Evolutionary conservation across 2,888 invertebrate genomes (phyloP), one percentile per base, ranked within the genome.

Genomic region (Sericinus montela): DNA sequence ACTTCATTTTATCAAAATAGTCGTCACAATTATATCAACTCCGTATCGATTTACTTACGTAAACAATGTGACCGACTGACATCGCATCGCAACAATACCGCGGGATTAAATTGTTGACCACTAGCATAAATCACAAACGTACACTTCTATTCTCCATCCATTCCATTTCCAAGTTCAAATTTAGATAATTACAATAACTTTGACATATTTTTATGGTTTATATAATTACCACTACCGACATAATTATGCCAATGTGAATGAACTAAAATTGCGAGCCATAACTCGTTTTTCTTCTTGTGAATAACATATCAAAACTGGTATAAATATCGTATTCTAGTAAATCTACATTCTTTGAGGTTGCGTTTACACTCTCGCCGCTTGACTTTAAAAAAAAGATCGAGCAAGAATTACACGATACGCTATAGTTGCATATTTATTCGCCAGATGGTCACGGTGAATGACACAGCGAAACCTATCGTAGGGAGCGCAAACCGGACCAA

Each of bases 11-110:
- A 19, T 5, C 5, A 19, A 19, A 19, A 19, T 19, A 1, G 8
- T 25, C 7, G 25, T 25, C 8, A 8, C 25, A 25, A 25, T 8
- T 25, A 25, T 25, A 49, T 67, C 70, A 67, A 72, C 72, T 79
- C 73, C 73, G 76, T 58, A 60, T 63, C 57, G 59, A 69, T 65
- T 55, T 57, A 57, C 56, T 72, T 68, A 63, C 62, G 58, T 62
- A 59, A 72, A 70, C 58, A 35, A 45, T 40, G 49, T 36, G 37
- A 51, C 63, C 46, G 44, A 25, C 39, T 36, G 35, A 36, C 30
- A 40, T 11, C 36, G 15, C 46, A 46, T 37, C 54, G 51, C 48
- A 54, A 49, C 39, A 46, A 38, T 32, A 38, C 37, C 34, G 45
- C 45, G 45, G 35, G 39, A n/a, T 42, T 34, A 46, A 35, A 34